Evolutionary conservation across 2,888 invertebrate species (phyloP), one percentile per base, ranked within the genome.

Genomic region (Tipula vernalis): DNA sequence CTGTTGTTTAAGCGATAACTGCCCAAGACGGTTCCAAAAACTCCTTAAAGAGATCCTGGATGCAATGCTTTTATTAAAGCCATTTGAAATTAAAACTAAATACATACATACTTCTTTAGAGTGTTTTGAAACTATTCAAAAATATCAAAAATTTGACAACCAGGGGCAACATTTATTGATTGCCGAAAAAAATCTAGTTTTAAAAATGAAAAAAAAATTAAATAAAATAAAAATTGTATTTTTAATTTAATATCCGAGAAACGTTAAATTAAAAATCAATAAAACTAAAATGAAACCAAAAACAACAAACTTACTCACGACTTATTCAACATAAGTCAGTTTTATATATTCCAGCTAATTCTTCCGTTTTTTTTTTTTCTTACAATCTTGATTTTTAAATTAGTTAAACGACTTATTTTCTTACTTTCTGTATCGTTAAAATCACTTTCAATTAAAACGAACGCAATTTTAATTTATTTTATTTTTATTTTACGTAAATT

Each of bases 391-490:
- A 71, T 71, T 71, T 71, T 28, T 71, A 71, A 71, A 71, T 71
- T 71, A 71, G 71, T 71, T 71, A 71, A 71, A 71, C 71, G 71
- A 71, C 71, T 5, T 71, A 71, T 71, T 71, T 71, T 51, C 28
- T 71, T 71, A 71, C 71, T 28, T 71, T 71, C 28, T 71, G 28
- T 71, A 71, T 71, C 71, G 28, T 71, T 71, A 71, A 89, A 88
- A 88, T 89, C 88, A 88, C 88, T 88, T 88, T 88, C 88, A 89
- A 89, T 89, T 89, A 88, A 88, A 88, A 57, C 87, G 87, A 88
- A 88, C 88, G 88, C 87, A 88, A 88, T 87, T 87, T 87, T 87
- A 87, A 88, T 88, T 87, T 88, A 87, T 88, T 87, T 87, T 87
- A 88, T 87, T 88, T 88, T 88, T 88, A 5, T 51, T 71, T 71